Evolutionary conservation across 64 coral and sea anemone species (phyloP).

Genomic region (Montipora efflorescens): DNA sequence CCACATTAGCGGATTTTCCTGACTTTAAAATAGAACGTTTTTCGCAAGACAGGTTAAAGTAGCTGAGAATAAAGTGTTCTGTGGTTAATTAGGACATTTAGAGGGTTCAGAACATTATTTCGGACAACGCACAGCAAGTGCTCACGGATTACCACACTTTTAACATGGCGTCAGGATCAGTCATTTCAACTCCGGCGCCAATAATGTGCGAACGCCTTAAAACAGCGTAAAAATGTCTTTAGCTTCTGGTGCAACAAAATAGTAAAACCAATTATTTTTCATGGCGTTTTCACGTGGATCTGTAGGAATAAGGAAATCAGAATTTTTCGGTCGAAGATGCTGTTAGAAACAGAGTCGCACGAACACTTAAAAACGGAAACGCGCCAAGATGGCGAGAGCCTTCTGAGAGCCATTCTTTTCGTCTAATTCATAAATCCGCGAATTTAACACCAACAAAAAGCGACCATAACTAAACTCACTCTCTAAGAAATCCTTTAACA

Average conservation of each 20-base stretch:
- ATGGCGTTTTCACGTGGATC: not conserved
- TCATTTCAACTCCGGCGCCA: conserved; percentile 81
- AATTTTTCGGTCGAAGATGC: not conserved
- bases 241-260: conserved; percentile 70
- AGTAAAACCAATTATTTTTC: not conserved
- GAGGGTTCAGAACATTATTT: conserved; percentile 44
- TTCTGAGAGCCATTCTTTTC: conserved; percentile 16
- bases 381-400: conserved; percentile 11
- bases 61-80: conserved; percentile 44
- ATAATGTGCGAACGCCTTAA: conserved; percentile 75
- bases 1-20: not conserved
- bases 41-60: conserved; percentile 27
- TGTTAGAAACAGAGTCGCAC: not conserved
- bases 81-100: conserved; percentile 68
- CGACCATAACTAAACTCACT: not conserved
- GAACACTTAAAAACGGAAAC: not conserved
- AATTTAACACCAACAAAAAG: conserved; percentile 4
- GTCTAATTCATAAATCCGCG: conserved; percentile 6
- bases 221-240: conserved; percentile 25
- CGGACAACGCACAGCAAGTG: not conserved
- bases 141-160: conserved; percentile 89
- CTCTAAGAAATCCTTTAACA: not conserved
- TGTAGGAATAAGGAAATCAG: not conserved
- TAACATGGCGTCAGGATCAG: conserved; percentile 74
- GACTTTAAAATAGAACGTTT: not conserved